phyloP scores from a whole-genome alignment of 2,113 vertebrate species.

The Saimiri boliviensis region DNA sequence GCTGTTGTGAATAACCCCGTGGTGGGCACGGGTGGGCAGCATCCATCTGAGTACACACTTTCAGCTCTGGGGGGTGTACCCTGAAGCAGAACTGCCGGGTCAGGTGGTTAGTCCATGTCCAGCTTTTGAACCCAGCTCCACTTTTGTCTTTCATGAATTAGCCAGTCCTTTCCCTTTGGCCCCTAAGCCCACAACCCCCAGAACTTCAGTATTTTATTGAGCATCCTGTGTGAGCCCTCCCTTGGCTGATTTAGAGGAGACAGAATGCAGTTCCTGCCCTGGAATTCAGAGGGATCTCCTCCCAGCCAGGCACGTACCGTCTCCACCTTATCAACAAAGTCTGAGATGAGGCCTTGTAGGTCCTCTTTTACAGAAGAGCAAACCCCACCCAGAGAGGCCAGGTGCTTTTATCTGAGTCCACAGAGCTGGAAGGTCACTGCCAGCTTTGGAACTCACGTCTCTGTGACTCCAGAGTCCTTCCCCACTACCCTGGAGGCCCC shows the following conservation, averaged over 20 bases:
- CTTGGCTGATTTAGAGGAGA: background rate
- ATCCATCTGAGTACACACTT: accelerated
- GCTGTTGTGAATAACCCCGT: accelerated
- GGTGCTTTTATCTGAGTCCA: background rate
- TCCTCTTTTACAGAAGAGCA: background rate
- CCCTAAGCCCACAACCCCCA: accelerated
- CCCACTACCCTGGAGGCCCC: background rate
- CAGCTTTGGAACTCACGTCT: background rate
- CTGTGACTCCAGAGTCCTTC: background rate
- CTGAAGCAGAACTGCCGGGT: background rate
- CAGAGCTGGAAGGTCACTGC: background rate
- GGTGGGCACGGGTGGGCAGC: accelerated
- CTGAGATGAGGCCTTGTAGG: background rate
- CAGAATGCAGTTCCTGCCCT: accelerated
- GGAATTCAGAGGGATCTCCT: background rate
- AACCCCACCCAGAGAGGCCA: background rate
- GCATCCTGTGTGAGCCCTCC: accelerated
- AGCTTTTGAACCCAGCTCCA: background rate
- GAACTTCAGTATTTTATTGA: background rate
- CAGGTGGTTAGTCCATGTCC: accelerated
- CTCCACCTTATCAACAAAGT: accelerated
- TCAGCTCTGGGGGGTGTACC: accelerated
- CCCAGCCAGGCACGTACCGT: background rate
- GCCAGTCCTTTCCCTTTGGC: background rate
- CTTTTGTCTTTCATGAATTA: background rate